phyloP scores from a whole-genome alignment of 2,888 invertebrate genomes.

The Sarcophaga carnaria region DNA sequence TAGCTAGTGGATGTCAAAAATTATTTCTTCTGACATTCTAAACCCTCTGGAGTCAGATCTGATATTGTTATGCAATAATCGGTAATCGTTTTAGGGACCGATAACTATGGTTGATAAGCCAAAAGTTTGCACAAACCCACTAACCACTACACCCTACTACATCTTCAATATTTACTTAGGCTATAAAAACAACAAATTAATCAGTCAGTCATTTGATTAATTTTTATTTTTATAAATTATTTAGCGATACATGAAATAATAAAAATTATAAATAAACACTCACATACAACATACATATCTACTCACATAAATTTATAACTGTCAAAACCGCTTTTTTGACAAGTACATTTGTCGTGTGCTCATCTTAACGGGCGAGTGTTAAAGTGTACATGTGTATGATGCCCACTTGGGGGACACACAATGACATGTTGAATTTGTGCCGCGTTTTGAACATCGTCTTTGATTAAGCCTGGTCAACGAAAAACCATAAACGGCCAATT shows the following conservation, averaged over 20 bases:
- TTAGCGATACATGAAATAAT: conserved; percentile 37
- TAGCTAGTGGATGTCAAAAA: no score
- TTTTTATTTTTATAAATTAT: conserved; percentile 48
- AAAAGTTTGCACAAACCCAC: not conserved
- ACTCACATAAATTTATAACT: conserved; percentile 44
- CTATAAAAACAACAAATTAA: conserved; percentile 30
- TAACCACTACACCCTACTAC: not conserved
- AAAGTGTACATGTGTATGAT: not conserved
- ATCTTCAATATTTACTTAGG: not conserved
- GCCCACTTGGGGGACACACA: not conserved
- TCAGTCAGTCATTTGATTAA: conserved; percentile 45
- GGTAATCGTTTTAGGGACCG: no score
- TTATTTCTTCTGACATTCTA: no score
- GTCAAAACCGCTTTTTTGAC: conserved; percentile 51
- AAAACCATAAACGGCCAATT: not conserved
- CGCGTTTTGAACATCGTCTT: not conserved
- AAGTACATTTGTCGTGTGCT: conserved; percentile 18
- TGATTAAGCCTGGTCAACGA: not conserved
- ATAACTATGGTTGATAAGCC: no score
- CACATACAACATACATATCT: not conserved
- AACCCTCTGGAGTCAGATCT: no score
- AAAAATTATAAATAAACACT: conserved; percentile 38
- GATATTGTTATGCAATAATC: no score
- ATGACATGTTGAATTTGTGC: not conserved
- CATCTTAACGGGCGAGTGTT: not conserved